phyloP scores from a whole-genome alignment of 2,797 vertebrate genomes.

The Sebastes kiyomatsui region DNA sequence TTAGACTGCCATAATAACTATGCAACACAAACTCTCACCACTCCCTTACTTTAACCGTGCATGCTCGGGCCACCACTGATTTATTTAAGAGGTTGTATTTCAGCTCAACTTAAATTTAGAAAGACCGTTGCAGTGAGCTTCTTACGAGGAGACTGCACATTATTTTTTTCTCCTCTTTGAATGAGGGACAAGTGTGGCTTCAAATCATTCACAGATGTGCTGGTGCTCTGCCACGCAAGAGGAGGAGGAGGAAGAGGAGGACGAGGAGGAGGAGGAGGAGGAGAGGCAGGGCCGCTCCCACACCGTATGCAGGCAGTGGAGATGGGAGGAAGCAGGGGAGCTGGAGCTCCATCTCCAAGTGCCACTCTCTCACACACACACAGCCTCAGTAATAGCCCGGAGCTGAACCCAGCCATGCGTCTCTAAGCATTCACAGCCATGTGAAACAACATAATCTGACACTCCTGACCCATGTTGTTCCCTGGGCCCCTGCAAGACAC shows the following conservation, averaged over 20 bases:
- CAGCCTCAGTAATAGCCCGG: slow-evolving; percentile 48
- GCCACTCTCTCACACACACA: slow-evolving; percentile 17
- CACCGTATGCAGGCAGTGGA: slow-evolving; percentile 43
- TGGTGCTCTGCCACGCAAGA: slow-evolving; percentile 60
- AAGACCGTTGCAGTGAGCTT: slow-evolving; percentile 14
- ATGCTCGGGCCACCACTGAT: slow-evolving; percentile 30
- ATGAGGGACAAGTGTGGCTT: slow-evolving; percentile 58
- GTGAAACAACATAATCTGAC: slow-evolving; percentile 75
- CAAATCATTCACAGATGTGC: slow-evolving; percentile 77
- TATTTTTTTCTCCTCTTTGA: slow-evolving; percentile 43
- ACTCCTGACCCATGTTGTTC: slow-evolving; percentile 68
- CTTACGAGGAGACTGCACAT: slow-evolving; percentile 37
- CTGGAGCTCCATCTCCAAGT: slow-evolving; percentile 61
- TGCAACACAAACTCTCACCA: slow-evolving; percentile 55
- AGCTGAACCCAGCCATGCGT: slow-evolving; percentile 72
- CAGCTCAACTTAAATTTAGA: slow-evolving; percentile 67
- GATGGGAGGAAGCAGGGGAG: slow-evolving; percentile 57
- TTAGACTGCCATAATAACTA: slow-evolving; percentile 68
- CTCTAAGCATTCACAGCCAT: slow-evolving; percentile 67
- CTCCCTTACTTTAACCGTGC: slow-evolving; percentile 42
- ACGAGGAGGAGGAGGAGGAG: background rate
- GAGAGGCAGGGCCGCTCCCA: slow-evolving; percentile 38
- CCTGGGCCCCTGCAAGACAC: slow-evolving; percentile 46
- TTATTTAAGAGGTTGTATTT: slow-evolving; percentile 65
- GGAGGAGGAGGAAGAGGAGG: slow-evolving; percentile 44